Evolutionary conservation across 2,888 invertebrate species (phyloP).

Genomic region (Ormyrus pomaceus): DNA sequence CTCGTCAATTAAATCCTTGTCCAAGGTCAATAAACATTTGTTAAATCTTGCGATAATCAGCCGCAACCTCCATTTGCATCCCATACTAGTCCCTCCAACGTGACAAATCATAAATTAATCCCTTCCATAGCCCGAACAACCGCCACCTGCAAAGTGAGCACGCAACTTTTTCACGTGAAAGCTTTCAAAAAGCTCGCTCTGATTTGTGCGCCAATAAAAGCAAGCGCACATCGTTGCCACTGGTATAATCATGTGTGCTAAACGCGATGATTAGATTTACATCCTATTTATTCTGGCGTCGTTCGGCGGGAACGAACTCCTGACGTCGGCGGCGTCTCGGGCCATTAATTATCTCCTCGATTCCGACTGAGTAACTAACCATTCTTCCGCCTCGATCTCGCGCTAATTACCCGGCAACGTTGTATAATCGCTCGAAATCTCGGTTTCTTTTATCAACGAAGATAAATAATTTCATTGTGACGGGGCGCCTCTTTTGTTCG

Average conservation of each 20-base stretch:
- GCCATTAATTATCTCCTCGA: conserved; percentile 24
- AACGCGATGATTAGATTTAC: conserved; percentile 53
- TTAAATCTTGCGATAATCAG: too few relatives aligned
- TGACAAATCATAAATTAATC: too few relatives aligned
- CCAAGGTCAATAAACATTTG: too few relatives aligned
- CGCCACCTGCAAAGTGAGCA: too few relatives aligned
- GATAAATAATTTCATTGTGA: conserved; percentile 27
- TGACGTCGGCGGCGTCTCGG: background rate
- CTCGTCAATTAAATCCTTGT: too few relatives aligned
- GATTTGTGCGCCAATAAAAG: conserved; percentile 11
- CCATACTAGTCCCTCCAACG: too few relatives aligned
- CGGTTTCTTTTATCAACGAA: background rate
- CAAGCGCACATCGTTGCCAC: background rate
- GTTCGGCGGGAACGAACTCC: background rate
- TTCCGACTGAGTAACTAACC: background rate
- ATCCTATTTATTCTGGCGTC: conserved; percentile 37
- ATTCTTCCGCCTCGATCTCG: conserved; percentile 31
- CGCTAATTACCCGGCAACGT: background rate
- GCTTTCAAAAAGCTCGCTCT: background rate
- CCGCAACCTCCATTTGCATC: too few relatives aligned
- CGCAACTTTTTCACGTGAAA: too few relatives aligned
- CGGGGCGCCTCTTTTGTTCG: too few relatives aligned
- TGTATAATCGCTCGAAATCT: conserved; percentile 6
- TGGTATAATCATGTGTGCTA: background rate
- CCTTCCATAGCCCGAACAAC: too few relatives aligned